Conservation (phyloP, 2,888 invertebrate species). For the Scaptodrosophila latifasciaeformis region DNA sequence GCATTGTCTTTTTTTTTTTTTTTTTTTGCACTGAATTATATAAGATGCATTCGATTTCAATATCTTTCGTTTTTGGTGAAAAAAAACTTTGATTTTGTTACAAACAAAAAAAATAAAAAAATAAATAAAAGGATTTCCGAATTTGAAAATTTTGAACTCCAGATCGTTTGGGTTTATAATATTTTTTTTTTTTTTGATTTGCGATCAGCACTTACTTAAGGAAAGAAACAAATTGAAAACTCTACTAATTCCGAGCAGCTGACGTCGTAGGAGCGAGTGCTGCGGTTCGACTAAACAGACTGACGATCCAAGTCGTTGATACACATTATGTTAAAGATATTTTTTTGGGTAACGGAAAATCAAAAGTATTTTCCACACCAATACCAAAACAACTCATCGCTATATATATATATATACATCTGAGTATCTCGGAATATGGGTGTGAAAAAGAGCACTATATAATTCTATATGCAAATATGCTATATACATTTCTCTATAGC, state of each 20-base stretch:
- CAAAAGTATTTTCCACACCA: conserved; percentile 59
- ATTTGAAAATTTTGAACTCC: conserved; percentile 7
- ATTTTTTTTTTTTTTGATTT: conserved; percentile 21
- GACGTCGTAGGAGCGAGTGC: conserved; percentile 76
- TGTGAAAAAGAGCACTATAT: too few species aligned
- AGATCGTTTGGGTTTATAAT: conserved; percentile 3
- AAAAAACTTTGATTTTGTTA: conserved; percentile 8
- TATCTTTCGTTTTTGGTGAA: conserved; percentile 11
- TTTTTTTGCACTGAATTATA: conserved; percentile 39
- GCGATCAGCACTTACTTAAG: conserved; percentile 73
- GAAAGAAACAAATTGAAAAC: conserved; percentile 75
- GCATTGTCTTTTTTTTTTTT: neutral
- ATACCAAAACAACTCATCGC: too few species aligned
- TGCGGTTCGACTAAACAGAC: conserved; percentile 76
- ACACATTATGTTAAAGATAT: conserved; percentile 75
- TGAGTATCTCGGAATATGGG: too few species aligned
- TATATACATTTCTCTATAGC: too few species aligned
- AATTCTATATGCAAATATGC: too few species aligned
- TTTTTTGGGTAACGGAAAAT: conserved; percentile 65
- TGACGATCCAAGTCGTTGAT: conserved; percentile 74
- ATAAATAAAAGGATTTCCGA: conserved; percentile 29
- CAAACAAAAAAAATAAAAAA: neutral
- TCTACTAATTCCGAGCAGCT: conserved; percentile 76
- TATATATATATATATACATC: too few species aligned
- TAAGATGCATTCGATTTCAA: conserved; percentile 24